These are phyloP conservation scores for Melanerpes formicivorus DNA, from an alignment of 2,113 vertebrate species.

Conservation along the genomic window DNA sequence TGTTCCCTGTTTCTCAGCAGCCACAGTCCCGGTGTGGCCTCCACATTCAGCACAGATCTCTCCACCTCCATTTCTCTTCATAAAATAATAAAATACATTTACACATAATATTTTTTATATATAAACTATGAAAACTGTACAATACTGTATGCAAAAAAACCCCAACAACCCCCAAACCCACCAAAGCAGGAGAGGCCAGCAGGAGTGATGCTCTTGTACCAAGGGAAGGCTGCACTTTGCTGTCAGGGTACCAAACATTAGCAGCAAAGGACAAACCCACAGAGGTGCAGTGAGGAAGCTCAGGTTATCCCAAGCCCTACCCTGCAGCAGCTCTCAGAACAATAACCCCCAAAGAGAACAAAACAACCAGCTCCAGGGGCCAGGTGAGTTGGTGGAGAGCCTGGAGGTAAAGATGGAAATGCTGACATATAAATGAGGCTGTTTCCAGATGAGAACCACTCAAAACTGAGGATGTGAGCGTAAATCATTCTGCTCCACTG, in stretches of 20 bases:
- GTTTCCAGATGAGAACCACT: background rate
- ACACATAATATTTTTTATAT: conserved; percentile 34
- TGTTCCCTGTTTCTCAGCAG: background rate
- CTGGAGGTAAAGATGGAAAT: background rate
- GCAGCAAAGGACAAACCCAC: background rate
- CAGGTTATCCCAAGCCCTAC: background rate
- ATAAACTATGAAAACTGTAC: conserved; percentile 52
- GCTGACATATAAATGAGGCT: background rate
- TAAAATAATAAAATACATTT: conserved; percentile 64
- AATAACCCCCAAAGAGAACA: background rate
- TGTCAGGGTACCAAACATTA: background rate
- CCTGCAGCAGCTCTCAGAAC: background rate
- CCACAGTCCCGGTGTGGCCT: background rate
- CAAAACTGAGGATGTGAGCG: background rate
- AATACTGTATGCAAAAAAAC: conserved; percentile 2
- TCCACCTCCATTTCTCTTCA: background rate
- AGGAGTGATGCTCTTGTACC: background rate
- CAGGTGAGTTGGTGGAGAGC: background rate
- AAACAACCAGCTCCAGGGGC: background rate
- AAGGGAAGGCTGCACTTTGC: background rate
- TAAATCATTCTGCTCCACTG: background rate
- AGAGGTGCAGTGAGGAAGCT: background rate
- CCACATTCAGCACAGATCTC: background rate
- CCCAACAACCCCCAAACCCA: background rate
- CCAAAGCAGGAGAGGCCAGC: background rate